Evolutionary conservation across 1,140 invertebrate species (phyloP).

Genomic region (Doryteuthis pealeii): DNA sequence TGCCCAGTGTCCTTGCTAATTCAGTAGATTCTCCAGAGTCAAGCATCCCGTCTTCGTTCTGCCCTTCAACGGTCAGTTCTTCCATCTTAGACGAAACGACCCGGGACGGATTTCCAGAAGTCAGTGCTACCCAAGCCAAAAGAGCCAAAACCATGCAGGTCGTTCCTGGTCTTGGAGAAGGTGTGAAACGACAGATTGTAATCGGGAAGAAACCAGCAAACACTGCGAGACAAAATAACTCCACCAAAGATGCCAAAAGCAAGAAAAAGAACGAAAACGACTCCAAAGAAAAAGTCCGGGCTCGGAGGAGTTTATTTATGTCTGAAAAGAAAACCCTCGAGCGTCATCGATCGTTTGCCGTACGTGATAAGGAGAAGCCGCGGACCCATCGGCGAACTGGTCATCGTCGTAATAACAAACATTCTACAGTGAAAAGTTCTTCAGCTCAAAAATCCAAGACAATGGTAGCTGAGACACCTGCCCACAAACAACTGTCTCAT

Average conservation of each 20-base stretch:
- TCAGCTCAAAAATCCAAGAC: background rate
- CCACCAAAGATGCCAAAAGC: background rate
- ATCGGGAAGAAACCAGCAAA: background rate
- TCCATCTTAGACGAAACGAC: background rate
- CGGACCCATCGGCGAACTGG: background rate
- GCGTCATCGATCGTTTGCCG: background rate
- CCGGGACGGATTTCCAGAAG: background rate
- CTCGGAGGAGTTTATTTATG: background rate
- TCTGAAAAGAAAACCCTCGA: background rate
- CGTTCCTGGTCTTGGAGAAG: background rate
- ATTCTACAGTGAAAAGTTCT: background rate
- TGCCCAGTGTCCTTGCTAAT: background rate
- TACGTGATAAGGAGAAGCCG: background rate
- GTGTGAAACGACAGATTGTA: background rate
- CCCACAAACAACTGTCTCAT: background rate
- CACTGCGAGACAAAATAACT: background rate
- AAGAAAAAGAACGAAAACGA: background rate
- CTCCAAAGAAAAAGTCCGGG: background rate
- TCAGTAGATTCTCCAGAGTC: background rate
- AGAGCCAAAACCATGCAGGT: background rate
- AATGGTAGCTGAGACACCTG: background rate
- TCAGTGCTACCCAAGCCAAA: background rate
- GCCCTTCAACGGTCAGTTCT: background rate
- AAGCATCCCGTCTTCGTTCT: background rate
- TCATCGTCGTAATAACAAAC: background rate